phyloP scores from a whole-genome alignment of 30 jellyfish, hydroid and myxozoan genomes.

The Hydractinia symbiolongicarpus region DNA sequence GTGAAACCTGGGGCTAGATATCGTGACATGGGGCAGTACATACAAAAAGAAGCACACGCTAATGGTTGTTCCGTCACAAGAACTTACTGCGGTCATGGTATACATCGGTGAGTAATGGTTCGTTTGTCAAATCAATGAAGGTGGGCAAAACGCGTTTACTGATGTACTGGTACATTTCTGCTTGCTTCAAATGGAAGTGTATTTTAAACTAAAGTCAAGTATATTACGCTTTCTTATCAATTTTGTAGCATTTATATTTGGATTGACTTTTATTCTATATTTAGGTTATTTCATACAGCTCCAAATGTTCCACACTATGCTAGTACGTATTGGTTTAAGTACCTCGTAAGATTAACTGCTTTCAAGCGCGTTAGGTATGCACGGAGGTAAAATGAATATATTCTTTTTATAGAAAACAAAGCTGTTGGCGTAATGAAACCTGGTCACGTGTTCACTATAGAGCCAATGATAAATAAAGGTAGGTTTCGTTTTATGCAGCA shows the following conservation, averaged over 20 bases:
- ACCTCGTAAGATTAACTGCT: not conserved
- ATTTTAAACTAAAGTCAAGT: too few relatives aligned
- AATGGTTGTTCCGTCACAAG: slow-evolving; percentile 89
- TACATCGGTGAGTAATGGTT: slow-evolving; percentile 35
- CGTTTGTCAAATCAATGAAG: not conserved
- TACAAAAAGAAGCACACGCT: slow-evolving; percentile 86
- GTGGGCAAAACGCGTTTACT: not conserved
- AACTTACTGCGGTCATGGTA: slow-evolving; percentile 97
- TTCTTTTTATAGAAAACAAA: slow-evolving; percentile 61
- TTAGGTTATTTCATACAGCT: slow-evolving; percentile 86
- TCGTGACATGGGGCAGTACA: slow-evolving; percentile 83
- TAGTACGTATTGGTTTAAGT: slow-evolving; percentile 42
- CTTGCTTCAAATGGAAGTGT: not conserved
- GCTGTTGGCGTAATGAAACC: slow-evolving; percentile 98
- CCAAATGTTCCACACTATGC: slow-evolving; percentile 96
- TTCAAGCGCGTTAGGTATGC: not conserved
- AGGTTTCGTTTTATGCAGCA: not conserved
- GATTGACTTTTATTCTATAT: not conserved
- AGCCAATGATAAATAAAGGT: slow-evolving; percentile 99
- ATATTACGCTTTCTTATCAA: too few relatives aligned
- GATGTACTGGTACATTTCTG: not conserved
- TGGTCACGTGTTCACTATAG: slow-evolving; percentile 99
- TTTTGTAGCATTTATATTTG: too few relatives aligned
- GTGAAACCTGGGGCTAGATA: slow-evolving; percentile 97
- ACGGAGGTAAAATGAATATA: not conserved